Conservation (phyloP, 2,113 vertebrate species). For the Tinamus guttatus region DNA sequence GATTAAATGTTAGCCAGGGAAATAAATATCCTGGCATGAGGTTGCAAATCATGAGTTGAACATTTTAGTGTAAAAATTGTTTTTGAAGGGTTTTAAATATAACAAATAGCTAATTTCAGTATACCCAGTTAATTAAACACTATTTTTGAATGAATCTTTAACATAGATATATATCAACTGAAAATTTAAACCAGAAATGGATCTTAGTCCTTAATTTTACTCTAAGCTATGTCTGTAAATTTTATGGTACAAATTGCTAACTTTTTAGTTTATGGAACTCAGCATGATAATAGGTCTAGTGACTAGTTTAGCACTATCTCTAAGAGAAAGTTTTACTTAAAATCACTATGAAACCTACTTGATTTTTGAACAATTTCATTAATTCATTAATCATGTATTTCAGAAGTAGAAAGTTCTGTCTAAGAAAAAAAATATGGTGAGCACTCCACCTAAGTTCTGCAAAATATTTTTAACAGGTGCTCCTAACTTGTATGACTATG, state of each 20-base stretch:
- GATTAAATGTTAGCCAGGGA: not conserved
- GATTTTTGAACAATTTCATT: not conserved
- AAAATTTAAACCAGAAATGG: not conserved
- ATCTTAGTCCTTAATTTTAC: not conserved
- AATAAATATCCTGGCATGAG: not conserved
- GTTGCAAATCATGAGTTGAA: not conserved
- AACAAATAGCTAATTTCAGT: not conserved
- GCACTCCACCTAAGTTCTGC: not conserved
- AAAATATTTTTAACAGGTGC: accelerated
- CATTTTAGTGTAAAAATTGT: not conserved
- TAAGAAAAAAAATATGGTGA: not conserved
- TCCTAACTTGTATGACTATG: not conserved
- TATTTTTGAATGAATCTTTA: not conserved
- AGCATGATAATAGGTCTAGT: not conserved
- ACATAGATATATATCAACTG: not conserved
- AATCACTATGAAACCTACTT: not conserved
- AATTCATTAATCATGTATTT: not conserved
- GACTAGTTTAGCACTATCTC: not conserved
- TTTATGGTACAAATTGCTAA: not conserved
- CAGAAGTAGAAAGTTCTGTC: not conserved
- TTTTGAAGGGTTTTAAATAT: not conserved
- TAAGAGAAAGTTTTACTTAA: not conserved
- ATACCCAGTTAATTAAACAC: not conserved
- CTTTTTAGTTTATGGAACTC: not conserved
- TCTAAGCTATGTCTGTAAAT: not conserved